Conservation (phyloP, 2,797 vertebrate genomes). For the Hypotaenidia philippensis region DNA sequence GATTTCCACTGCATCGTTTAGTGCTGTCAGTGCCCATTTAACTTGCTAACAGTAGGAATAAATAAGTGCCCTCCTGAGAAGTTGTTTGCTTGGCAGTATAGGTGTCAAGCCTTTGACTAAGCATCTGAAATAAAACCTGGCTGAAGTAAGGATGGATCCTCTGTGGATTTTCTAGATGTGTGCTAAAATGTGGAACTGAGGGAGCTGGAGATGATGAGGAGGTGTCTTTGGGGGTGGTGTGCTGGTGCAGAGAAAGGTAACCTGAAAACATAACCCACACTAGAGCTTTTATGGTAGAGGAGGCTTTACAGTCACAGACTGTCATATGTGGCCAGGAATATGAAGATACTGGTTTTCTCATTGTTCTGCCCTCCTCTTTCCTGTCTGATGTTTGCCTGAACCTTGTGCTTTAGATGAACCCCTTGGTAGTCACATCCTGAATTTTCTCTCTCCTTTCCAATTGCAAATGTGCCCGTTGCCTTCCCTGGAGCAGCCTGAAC, state of each 20-base stretch:
- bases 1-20: constrained; percentile 60
- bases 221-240: background rate
- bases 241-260: background rate
- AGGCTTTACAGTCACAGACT: background rate
- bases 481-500: background rate
- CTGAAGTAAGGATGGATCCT: background rate
- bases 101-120: constrained; percentile 51
- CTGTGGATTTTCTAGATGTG: background rate
- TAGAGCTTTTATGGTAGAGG: background rate
- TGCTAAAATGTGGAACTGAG: background rate
- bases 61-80: constrained; percentile 40
- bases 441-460: background rate
- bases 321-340: background rate
- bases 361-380: background rate
- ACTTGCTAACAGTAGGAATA: constrained; percentile 24
- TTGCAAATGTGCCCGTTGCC: background rate
- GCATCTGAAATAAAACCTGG: constrained; percentile 26
- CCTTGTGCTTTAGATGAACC: background rate
- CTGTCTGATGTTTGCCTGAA: background rate
- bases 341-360: background rate
- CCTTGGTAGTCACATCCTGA: background rate
- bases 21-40: constrained; percentile 60
- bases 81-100: constrained; percentile 38
- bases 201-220: background rate
- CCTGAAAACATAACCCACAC: background rate